Evolutionary conservation across 1,140 invertebrate species (phyloP), one percentile per base, ranked within the genome.

Genomic region (Ganaspis sp.): DNA sequence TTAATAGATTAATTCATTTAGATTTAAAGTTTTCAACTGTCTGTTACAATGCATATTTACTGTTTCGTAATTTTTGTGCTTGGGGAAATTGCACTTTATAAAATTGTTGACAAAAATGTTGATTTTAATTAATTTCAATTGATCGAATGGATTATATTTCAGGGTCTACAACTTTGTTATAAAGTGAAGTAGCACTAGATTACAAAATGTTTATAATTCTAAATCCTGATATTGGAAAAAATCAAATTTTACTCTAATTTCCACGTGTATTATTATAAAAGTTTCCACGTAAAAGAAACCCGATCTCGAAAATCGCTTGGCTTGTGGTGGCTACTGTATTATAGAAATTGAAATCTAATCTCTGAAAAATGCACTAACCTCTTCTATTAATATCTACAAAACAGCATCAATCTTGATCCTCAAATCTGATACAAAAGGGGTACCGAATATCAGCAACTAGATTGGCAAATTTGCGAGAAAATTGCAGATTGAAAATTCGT

Each of bases 341-440:
- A 64, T 64, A 64, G 58, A 64, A 64, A 64, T 34, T 64, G 58
- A 64, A 64, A 64, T 64, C 23, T 64, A 64, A 64, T 64, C 58
- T 64, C 23, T 15, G 12, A 64, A 64, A 64, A 64, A 64, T 34
- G 9, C 54, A 64, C 54, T 64, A 64, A 64, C 23, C 58, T 29
- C 58, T 64, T 15, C 58, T 64, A 64, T 64, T 26, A 58, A 58
- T 58, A 58, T 23, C 19, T 58, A 54, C 26, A 15, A 64, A 6
- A 64, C 12, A 29, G 6, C n/a, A 64, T 64, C 58, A 15, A 54
- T 29, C 11, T 64, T 64, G 23, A 64, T 64, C 23, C 54, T 15
- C 21, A 64, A 64, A 15, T 9, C 26, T 64, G 9, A 21, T 64
- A n/a, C 1, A 4, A 0, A n/a, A 6, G 15, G 5, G 6, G 23